Evolutionary conservation across 2,797 vertebrate genomes (phyloP).

Genomic region (Chromis chromis): DNA sequence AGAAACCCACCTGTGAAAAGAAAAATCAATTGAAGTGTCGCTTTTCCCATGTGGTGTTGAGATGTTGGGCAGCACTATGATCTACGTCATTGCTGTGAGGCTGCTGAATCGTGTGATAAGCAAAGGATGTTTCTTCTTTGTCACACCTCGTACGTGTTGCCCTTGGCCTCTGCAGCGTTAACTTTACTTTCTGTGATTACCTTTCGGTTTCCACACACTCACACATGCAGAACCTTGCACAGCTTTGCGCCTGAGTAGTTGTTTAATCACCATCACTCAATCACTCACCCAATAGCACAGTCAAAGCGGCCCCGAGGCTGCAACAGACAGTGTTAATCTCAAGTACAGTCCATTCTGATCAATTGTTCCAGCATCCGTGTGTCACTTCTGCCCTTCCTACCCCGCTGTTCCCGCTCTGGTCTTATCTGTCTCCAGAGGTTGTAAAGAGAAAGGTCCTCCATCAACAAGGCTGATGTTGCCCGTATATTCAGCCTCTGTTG

Average conservation of each 20-base stretch:
- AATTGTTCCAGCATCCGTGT: constrained; percentile 44
- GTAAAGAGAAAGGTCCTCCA: constrained; percentile 41
- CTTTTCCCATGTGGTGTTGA: too few relatives aligned
- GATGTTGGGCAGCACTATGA: too few relatives aligned
- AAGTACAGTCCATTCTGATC: constrained; percentile 57
- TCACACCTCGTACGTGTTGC: too few relatives aligned
- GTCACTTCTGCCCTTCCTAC: constrained; percentile 56
- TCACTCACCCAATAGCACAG: constrained; percentile 49
- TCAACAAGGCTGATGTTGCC: constrained; percentile 47
- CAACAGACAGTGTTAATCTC: constrained; percentile 32
- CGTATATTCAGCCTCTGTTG: constrained; percentile 30
- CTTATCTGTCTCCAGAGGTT: constrained; percentile 61
- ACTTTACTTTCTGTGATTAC: not conserved
- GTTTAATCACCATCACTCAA: constrained; percentile 52
- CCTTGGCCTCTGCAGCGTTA: too few relatives aligned
- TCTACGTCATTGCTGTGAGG: too few relatives aligned
- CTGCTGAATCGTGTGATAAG: too few relatives aligned
- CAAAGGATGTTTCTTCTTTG: too few relatives aligned
- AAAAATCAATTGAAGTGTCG: too few relatives aligned
- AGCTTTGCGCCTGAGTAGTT: constrained; percentile 23
- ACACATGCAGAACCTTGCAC: constrained; percentile 15
- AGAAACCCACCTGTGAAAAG: too few relatives aligned
- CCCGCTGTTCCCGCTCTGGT: constrained; percentile 42
- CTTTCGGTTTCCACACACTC: not conserved
- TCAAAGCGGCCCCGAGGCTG: constrained; percentile 30